Conservation (phyloP, 1,140 invertebrate genomes). For the Drosophila arizonae region DNA sequence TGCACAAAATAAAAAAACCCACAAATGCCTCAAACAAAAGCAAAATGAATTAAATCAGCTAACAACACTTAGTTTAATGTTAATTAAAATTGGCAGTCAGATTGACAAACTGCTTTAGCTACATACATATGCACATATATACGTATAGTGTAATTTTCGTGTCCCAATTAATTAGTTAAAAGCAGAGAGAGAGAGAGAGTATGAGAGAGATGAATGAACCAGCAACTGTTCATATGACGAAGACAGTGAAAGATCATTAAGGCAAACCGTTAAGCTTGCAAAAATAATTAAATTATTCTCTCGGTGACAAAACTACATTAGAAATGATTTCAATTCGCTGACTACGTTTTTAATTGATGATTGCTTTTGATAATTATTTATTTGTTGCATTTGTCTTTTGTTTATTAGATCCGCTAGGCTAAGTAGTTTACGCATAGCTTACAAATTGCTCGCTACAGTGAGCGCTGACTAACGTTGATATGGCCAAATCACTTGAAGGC, state of each 20-base stretch:
- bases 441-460: slow-evolving; percentile 6
- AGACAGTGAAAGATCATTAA: no score
- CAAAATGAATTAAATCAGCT: slow-evolving; percentile 9
- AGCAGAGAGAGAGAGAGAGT: no score
- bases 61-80: slow-evolving; percentile 5
- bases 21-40: slow-evolving; percentile 3
- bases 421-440: neutral
- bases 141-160: no score
- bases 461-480: neutral
- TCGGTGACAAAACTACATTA: no score
- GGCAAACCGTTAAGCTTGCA: no score
- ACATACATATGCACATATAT: neutral
- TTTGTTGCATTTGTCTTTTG: neutral
- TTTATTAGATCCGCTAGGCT: neutral
- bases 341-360: neutral
- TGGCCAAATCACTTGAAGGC: slow-evolving; percentile 3
- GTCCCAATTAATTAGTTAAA: no score
- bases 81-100: neutral
- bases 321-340: no score
- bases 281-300: no score
- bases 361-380: neutral
- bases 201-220: no score
- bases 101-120: slow-evolving; percentile 1
- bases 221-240: no score
- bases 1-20: slow-evolving; percentile 1